phyloP scores from a whole-genome alignment of 2,113 vertebrate genomes.

The Toxotes chatareus region DNA sequence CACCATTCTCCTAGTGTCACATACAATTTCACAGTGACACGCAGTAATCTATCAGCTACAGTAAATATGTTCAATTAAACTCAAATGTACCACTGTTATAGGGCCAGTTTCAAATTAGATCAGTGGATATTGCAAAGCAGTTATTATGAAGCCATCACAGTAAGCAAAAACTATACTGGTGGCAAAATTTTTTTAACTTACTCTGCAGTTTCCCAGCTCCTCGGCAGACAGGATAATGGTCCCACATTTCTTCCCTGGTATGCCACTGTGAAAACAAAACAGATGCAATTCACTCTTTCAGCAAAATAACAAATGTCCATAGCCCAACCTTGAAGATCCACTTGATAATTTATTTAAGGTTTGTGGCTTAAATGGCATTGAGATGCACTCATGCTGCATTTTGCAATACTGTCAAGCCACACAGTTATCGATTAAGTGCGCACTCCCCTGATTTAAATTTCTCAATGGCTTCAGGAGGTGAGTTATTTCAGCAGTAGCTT shows the following conservation, averaged over 20 bases:
- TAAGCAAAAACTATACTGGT: background rate
- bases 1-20: constrained; percentile 31
- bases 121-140: constrained; percentile 18
- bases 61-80: constrained; percentile 31
- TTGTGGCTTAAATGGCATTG: background rate
- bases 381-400: background rate
- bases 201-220: constrained; percentile 95
- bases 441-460: background rate
- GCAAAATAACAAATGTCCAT: background rate
- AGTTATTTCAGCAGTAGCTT: background rate
- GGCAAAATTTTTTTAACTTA: constrained; percentile 79
- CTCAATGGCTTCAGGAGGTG: background rate
- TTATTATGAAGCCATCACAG: background rate
- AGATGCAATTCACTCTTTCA: constrained; percentile 27
- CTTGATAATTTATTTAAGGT: background rate
- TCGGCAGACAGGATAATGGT: constrained; percentile 92
- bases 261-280: constrained; percentile 83
- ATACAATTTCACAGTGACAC: constrained; percentile 19
- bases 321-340: background rate
- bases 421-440: too few relatives aligned
- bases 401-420: background rate
- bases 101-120: constrained; percentile 17
- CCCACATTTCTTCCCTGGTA: constrained; percentile 95
- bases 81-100: constrained; percentile 14
- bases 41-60: constrained; percentile 20